Base-by-base conservation (phyloP, 2,888 invertebrate species). In the Hypena proboscidalis region DNA sequence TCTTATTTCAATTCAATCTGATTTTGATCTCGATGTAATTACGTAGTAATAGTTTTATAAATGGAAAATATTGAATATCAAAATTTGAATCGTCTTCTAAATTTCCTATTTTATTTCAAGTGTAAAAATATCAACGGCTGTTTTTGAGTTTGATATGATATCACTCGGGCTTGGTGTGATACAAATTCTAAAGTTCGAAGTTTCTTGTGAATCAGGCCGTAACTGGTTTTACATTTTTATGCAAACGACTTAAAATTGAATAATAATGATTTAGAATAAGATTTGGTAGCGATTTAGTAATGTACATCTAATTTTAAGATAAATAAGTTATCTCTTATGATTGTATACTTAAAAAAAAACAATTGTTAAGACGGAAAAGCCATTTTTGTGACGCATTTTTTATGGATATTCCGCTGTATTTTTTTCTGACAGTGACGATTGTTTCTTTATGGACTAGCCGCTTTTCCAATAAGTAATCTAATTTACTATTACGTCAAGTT, bases 201-300 rank as follows among this genome's bases (percentile, higher is more conserved):
- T 33, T 20, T 39, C 31, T 38, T 27, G 37, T 43, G 46, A 59
- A 56, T 49, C 56, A 40, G 44, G 46, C 21, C 39, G 27, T 22
- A 22, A 63, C 56, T 34, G 42, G 56, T 56, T 42, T 52, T 29
- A 36, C 25, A 60, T 45, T 52, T 25, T 30, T 34, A 30, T 38
- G 29, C 30, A 15, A 47, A 49, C 19, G 25, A 49, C 25, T 22
- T 27, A 23, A 40, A 44, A 34, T 52, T 11, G 46, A 56, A 58
- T 59, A 43, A 38, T 58, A 46, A 51, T 48, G 43, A 38, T 23
- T 20, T 39, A 4, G 19, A 42, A 31, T 23, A 37, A 4, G 10
- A 44, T 43, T 23, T 33, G 38, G 10, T 21, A 25, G 44, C 19
- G 21, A 37, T 36, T 38, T n/a, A 0, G 9, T 27, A 15, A 27